Percentiles rank a stretch among this genome's conserved stretches.
These are phyloP conservation scores for Camelus dromedarius DNA, from an alignment of 2,113 vertebrate species.

Conservation along the genomic window DNA sequence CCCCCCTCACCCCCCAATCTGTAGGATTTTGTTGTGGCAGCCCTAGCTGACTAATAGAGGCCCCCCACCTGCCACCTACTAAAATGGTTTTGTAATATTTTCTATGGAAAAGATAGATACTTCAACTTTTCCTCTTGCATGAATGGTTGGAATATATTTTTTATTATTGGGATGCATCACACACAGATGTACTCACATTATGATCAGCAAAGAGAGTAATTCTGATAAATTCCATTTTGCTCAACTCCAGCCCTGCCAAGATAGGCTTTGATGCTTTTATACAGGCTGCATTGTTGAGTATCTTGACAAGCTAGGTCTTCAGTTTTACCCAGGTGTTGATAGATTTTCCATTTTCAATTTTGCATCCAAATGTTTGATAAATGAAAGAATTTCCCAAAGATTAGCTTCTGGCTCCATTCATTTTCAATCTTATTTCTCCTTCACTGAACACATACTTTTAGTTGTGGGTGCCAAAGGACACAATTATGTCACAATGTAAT, in stretches of 20 bases:
- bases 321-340: not conserved
- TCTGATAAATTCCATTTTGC: not conserved
- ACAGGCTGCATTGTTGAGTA: not conserved
- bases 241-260: not conserved
- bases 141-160: not conserved
- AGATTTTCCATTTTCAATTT: not conserved
- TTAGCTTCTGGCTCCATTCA: not conserved
- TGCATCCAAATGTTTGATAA: not conserved
- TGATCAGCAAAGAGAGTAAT: not conserved
- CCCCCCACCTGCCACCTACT: not conserved
- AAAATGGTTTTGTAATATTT: not conserved
- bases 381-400: not conserved
- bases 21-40: not conserved
- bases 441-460: not conserved
- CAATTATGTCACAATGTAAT: not conserved
- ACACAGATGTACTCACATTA: not conserved
- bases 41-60: not conserved
- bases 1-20: rapidly evolving
- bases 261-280: not conserved
- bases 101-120: not conserved
- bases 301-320: not conserved
- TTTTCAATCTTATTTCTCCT: not conserved
- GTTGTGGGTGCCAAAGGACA: not conserved
- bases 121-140: not conserved
- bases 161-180: not conserved